Evolutionary conservation across 2,113 vertebrate species (phyloP).

Genomic region (Trematomus loennbergii): DNA sequence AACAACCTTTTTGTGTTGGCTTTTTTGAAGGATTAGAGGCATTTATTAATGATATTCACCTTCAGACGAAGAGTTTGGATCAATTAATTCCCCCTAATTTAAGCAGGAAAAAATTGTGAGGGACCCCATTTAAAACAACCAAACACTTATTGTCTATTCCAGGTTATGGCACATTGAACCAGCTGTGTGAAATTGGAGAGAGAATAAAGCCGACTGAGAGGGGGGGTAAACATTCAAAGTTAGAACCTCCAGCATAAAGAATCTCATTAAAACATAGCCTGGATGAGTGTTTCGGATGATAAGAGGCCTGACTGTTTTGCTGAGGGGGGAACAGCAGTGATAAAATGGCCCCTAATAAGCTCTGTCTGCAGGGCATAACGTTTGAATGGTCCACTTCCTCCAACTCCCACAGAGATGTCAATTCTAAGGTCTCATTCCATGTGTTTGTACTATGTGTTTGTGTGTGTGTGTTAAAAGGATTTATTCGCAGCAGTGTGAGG

Average conservation of each 20-base stretch:
- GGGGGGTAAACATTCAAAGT: not conserved
- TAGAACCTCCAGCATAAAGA: not conserved
- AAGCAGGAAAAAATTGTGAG: too few relatives aligned
- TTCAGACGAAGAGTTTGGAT: not conserved
- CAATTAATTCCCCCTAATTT: not conserved
- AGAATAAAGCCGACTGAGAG: not conserved
- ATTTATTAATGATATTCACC: not conserved
- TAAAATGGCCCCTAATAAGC: constrained; percentile 25
- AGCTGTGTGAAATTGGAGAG: not conserved
- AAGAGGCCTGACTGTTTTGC: not conserved
- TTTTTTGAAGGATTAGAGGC: not conserved
- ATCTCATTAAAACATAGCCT: not conserved
- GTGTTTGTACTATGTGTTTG: not conserved
- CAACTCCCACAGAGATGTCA: constrained; percentile 10
- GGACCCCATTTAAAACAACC: not conserved
- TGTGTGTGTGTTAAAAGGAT: constrained; percentile 41
- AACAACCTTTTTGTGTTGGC: not conserved
- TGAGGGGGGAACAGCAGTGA: not conserved
- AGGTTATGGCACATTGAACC: not conserved
- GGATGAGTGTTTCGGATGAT: not conserved
- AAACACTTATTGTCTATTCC: not conserved
- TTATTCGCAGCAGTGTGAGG: constrained; percentile 38
- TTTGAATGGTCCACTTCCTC: constrained; percentile 23
- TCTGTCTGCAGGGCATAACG: constrained; percentile 8
- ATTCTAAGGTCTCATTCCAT: constrained; percentile 6